Percentiles rank a stretch among this genome's conserved stretches.
These are phyloP conservation scores for Tetramorium simillimum DNA, from an alignment of 1,140 invertebrate species.

Conservation along the genomic window DNA sequence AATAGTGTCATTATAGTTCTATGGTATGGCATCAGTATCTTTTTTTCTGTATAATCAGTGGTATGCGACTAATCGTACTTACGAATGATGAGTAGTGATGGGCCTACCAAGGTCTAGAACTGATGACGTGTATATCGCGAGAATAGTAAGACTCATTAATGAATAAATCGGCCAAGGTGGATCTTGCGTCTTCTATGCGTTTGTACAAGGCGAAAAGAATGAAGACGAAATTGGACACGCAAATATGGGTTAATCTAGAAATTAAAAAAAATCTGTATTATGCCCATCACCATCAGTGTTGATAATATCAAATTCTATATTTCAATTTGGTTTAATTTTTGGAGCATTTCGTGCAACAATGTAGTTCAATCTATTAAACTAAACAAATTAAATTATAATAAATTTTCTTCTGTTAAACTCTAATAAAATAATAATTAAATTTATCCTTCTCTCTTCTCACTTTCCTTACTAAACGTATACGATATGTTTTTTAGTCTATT, in stretches of 20 bases:
- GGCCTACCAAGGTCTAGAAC: constrained; percentile 39
- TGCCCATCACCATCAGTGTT: no score
- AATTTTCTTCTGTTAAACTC: not conserved
- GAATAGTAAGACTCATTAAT: constrained; percentile 52
- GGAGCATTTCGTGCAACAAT: not conserved
- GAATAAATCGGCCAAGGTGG: constrained; percentile 51
- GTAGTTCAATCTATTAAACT: not conserved
- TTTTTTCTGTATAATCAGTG: constrained; percentile 1
- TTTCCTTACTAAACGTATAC: not conserved
- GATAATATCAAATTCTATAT: not conserved
- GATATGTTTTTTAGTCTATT: not conserved
- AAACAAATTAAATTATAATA: not conserved
- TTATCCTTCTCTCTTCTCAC: not conserved
- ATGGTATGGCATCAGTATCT: not conserved
- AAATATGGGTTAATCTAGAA: constrained; percentile 3
- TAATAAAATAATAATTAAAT: not conserved
- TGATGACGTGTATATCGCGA: constrained; percentile 11
- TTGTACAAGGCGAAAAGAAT: constrained; percentile 40
- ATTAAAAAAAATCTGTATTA: not conserved
- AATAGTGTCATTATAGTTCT: not conserved
- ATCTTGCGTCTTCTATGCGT: constrained; percentile 24
- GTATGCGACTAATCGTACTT: constrained; percentile 33
- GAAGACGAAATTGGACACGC: constrained; percentile 13
- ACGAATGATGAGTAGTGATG: not conserved
- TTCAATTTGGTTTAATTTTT: constrained; percentile 22